Conservation (phyloP, 1,140 invertebrate species). For the Hirudo medicinalis region DNA sequence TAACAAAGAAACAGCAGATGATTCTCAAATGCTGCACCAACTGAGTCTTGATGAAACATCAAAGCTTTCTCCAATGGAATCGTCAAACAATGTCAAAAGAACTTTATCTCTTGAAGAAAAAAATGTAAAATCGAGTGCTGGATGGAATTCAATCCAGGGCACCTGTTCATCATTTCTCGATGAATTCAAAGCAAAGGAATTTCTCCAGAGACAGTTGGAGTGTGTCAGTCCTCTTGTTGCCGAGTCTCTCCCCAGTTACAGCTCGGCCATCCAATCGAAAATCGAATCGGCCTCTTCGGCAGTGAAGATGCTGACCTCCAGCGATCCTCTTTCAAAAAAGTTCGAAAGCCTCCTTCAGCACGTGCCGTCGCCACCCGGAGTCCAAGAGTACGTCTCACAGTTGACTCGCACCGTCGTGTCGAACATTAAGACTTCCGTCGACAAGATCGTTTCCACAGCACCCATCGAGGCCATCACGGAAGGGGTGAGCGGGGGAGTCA, state of each 20-base stretch:
- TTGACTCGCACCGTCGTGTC: constrained; percentile 20
- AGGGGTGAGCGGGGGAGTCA: constrained; percentile 4
- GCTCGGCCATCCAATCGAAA: constrained; percentile 1
- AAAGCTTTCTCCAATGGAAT: neutral
- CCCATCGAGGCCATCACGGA: neutral
- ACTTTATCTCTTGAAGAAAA: too few relatives aligned
- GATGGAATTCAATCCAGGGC: neutral
- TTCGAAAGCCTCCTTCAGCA: constrained; percentile 18
- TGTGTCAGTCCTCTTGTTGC: neutral
- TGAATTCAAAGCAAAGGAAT: constrained; percentile 32
- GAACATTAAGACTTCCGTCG: constrained; percentile 12
- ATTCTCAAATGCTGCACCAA: neutral
- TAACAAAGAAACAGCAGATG: neutral
- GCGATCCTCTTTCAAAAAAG: constrained; percentile 18
- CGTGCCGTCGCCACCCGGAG: constrained; percentile 14
- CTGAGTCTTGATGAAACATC: neutral
- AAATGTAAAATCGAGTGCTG: neutral
- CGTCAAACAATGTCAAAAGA: neutral
- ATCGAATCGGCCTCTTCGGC: neutral
- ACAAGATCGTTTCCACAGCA: neutral
- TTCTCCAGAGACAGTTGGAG: constrained; percentile 32
- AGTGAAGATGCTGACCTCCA: neutral
- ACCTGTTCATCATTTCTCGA: constrained; percentile 25
- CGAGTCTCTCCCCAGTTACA: neutral
- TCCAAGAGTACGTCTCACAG: constrained; percentile 21